phyloP scores from a whole-genome alignment of 2,888 invertebrate species.

The Schizaphis graminum region DNA sequence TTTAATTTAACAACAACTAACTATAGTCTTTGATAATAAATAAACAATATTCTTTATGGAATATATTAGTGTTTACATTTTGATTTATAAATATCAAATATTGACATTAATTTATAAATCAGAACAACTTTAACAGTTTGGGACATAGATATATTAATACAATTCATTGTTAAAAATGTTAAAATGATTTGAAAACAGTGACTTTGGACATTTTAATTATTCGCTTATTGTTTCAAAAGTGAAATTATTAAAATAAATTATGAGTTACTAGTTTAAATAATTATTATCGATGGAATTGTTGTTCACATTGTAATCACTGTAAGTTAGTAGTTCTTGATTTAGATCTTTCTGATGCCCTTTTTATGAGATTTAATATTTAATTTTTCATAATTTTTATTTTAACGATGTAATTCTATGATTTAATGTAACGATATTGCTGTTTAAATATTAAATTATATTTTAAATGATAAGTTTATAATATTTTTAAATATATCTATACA shows the following conservation, averaged over 20 bases:
- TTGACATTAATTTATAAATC: background rate
- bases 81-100: background rate
- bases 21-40: background rate
- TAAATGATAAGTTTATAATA: background rate
- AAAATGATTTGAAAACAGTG: background rate
- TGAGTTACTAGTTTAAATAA: background rate
- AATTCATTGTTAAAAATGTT: background rate
- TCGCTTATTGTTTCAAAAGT: background rate
- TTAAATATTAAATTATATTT: background rate
- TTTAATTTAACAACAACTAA: background rate
- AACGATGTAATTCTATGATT: background rate
- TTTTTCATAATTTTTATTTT: background rate
- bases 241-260: background rate
- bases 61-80: background rate
- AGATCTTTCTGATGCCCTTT: background rate
- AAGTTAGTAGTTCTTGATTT: background rate
- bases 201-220: background rate
- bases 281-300: background rate
- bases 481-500: background rate
- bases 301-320: background rate
- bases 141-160: background rate
- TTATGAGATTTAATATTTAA: background rate
- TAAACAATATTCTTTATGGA: background rate
- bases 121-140: background rate
- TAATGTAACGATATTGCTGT: background rate